Percentiles rank a stretch among this genome's conserved stretches.
Evolutionary conservation across 2,797 vertebrate genomes (phyloP).

Genomic region (Lycodopsis pacificus): DNA sequence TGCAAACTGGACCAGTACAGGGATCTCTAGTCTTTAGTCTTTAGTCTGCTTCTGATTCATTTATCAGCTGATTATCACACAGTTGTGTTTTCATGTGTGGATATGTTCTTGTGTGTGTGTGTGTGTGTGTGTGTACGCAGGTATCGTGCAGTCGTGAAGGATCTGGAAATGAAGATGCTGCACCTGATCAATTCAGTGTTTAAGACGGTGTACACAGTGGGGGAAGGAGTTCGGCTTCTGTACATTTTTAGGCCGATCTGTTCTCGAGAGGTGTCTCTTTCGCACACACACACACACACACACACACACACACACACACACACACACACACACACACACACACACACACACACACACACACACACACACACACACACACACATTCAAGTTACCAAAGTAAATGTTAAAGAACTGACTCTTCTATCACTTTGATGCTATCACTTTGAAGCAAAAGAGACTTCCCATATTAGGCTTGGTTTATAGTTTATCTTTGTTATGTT

Average conservation of each 20-base stretch:
- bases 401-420: neutral
- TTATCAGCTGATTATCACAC: neutral
- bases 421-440: neutral
- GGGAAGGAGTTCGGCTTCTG: conserved; percentile 87
- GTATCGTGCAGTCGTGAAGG: conserved; percentile 78
- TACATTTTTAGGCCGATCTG: conserved; percentile 87
- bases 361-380: neutral
- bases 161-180: conserved; percentile 81
- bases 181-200: conserved; percentile 87
- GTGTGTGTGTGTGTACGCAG: conserved; percentile 70
- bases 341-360: conserved; percentile 7
- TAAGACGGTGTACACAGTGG: conserved; percentile 81
- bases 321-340: no score
- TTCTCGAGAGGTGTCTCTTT: conserved; percentile 82
- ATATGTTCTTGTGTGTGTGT: conserved; percentile 1
- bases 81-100: neutral
- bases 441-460: neutral
- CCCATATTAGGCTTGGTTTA: neutral
- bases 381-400: neutral
- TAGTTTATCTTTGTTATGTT: conserved; percentile 1
- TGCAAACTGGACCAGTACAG: neutral
- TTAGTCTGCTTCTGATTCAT: neutral
- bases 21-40: no score
- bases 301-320: neutral
- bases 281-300: conserved; percentile 8